phyloP scores from a whole-genome alignment of 2,888 invertebrate species.

The Dichetophora obliterata region DNA sequence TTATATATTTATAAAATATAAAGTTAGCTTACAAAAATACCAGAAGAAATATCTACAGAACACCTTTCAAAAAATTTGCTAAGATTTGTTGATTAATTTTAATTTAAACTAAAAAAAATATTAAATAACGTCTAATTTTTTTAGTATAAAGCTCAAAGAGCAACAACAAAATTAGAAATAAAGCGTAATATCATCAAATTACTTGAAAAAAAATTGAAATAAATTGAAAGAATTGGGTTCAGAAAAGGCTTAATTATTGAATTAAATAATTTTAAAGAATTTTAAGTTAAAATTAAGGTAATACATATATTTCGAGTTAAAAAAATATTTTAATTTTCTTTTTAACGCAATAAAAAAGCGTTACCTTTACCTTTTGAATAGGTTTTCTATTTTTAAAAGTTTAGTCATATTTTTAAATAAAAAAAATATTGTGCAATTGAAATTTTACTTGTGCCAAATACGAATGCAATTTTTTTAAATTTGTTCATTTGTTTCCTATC shows the following conservation, averaged over 20 bases:
- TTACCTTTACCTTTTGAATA: too few species aligned
- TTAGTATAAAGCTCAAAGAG: slow-evolving; percentile 33
- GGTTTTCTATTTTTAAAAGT: background rate
- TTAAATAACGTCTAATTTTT: background rate
- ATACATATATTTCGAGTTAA: too few species aligned
- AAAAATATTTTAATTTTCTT: too few species aligned
- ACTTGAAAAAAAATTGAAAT: background rate
- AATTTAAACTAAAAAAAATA: background rate
- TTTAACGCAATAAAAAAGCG: too few species aligned
- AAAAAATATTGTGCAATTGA: slow-evolving; percentile 31
- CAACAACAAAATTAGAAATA: background rate
- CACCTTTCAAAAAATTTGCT: slow-evolving; percentile 17
- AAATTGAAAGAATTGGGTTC: background rate
- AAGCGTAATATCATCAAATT: background rate
- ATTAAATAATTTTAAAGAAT: background rate
- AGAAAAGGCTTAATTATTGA: background rate
- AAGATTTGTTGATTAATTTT: slow-evolving; percentile 32
- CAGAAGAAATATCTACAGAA: background rate
- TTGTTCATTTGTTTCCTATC: background rate
- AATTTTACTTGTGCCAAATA: slow-evolving; percentile 35
- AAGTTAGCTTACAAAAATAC: background rate
- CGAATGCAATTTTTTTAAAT: background rate
- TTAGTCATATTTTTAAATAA: background rate
- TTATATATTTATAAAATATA: background rate
- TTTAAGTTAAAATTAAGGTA: too few species aligned